These are phyloP conservation scores for Ictalurus furcatus DNA, from an alignment of 2,113 vertebrate species.

Conservation along the genomic window DNA sequence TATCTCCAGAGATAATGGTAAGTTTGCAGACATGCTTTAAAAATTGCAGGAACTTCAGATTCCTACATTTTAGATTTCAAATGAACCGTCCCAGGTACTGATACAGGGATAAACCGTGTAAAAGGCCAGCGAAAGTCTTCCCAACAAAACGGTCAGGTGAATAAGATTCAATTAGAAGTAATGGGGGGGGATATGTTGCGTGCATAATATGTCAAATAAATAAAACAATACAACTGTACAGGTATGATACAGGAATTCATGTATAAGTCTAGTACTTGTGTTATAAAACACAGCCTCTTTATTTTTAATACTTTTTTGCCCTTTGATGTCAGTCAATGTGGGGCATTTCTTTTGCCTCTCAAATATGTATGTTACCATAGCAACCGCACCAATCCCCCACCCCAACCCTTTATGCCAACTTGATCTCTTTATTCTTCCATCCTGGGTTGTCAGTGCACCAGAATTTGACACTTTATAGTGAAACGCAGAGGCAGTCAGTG, in stretches of 20 bases:
- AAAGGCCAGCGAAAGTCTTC: no score
- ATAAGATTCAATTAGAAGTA: no score
- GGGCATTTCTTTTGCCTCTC: neutral
- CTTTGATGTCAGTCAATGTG: neutral
- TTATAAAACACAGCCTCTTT: neutral
- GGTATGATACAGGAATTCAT: neutral
- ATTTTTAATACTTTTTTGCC: neutral
- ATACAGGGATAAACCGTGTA: no score
- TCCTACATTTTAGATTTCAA: no score
- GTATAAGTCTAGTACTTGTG: neutral
- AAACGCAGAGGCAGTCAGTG: neutral
- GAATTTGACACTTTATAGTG: neutral
- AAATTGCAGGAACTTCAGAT: no score
- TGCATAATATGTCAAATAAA: neutral
- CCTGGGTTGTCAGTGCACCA: neutral
- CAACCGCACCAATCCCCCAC: constrained; percentile 11
- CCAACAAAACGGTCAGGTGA: no score
- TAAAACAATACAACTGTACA: neutral
- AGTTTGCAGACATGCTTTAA: no score
- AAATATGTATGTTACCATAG: constrained; percentile 18
- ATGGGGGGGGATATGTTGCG: no score
- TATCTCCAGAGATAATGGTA: no score
- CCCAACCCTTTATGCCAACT: neutral
- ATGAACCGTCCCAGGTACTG: no score
- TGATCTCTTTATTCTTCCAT: constrained; percentile 24